A percentile compares a stretch with the other conserved stretches of the same genome.
These are phyloP conservation scores for Eupsittula cactorum DNA, from an alignment of 2,113 vertebrate genomes.

Conservation along the genomic window DNA sequence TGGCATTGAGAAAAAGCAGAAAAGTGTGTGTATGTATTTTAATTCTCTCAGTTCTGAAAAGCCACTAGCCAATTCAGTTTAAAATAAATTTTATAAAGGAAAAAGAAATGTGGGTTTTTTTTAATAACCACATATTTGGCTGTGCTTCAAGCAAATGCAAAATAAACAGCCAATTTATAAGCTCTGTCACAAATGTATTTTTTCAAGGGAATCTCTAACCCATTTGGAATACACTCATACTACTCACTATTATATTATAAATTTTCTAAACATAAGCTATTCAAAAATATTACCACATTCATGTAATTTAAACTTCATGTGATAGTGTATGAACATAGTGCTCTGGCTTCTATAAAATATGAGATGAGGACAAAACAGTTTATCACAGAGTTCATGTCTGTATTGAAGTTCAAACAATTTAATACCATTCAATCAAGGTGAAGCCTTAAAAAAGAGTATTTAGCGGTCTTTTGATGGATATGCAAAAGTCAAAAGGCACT, in stretches of 20 bases:
- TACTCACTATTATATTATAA: not conserved
- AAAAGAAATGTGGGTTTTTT: not conserved
- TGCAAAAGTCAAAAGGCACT: not conserved
- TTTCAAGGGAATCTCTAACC: not conserved
- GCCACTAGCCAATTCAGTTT: not conserved
- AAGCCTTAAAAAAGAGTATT: not conserved
- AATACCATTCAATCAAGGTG: not conserved
- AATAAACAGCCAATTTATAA: not conserved
- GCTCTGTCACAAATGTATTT: accelerated
- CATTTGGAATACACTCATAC: not conserved
- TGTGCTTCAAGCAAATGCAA: not conserved
- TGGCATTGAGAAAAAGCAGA: not conserved
- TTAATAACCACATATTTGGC: not conserved
- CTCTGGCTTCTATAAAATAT: not conserved
- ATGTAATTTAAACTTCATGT: not conserved
- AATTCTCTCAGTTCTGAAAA: not conserved
- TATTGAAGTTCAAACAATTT: not conserved
- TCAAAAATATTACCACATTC: not conserved
- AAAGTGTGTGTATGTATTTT: not conserved
- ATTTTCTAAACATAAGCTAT: not conserved
- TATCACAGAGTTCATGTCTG: not conserved
- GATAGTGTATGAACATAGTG: not conserved
- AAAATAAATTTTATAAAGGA: not conserved
- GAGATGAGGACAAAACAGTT: not conserved
- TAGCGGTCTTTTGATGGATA: not conserved